Evolutionary conservation across 2,797 vertebrate species (phyloP), one percentile per base, ranked within the genome.

Genomic region (Rhynchotus rufescens): DNA sequence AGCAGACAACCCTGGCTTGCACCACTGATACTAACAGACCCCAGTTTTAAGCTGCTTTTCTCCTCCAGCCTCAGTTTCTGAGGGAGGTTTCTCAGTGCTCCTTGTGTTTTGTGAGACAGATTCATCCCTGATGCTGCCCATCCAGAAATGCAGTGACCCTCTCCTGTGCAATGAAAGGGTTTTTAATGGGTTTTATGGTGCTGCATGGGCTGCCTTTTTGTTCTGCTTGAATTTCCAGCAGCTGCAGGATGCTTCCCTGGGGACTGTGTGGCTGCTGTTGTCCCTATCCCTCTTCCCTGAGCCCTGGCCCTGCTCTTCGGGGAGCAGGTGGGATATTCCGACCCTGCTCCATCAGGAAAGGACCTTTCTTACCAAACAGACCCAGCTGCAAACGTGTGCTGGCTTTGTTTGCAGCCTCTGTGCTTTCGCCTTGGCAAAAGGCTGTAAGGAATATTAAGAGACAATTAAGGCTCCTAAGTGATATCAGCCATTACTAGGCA

Each of bases 81-180:
- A 44, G 47, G 34, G 42, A 61, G 66, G 20, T 15, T 61, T 73
- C 62, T 61, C 71, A 60, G 40, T 51, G 52, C 52, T 54, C 49
- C 19, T 1, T 44, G 12, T 3, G 3, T 67, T 78, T 25, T 8
- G 20, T 44, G 38, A 68, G 21, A 28, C 36, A 64, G 79, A 40
- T 0, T 0, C 38, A 15, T 30, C 3, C 2, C 30, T 65, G 44
- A 19, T 60, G n/a, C 26, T 84, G 26, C 12, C 40, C 32, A 7
- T 42, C 47, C 45, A 26, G 12, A 71, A 71, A 49, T 1, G 12
- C 44, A 15, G 20, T 25, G 49, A 38, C 8, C 1, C 36, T 19
- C 4, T 71, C 22, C 52, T 51, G 13, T 36, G 7, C 15, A 30
- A 13, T 5, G 16, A 49, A 69, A 71, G 28, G 19, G 12, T 15